Evolutionary conservation across 1,140 invertebrate species (phyloP), one percentile per base, ranked within the genome.

Genomic region (Drosophila suzukii): DNA sequence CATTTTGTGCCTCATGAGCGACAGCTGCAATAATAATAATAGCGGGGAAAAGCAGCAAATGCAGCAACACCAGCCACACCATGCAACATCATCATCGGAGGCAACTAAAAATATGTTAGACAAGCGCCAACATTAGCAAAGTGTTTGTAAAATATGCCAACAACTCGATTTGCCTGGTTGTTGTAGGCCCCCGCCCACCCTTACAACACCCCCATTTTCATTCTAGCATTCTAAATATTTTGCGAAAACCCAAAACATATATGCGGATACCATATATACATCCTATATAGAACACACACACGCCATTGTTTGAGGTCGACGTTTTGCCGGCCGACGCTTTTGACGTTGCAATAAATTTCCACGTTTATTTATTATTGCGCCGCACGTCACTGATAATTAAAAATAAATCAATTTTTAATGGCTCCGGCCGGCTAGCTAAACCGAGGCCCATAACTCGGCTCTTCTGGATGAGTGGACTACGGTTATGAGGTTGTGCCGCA

Each of bases 401-500:
- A 89, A 89, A 89, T 89, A 89, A 89, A 89, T 89, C 84, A 89
- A 89, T 90, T 89, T 89, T 84, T 89, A 90, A 89, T 90, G 81
- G 81, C 58, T 49, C 59, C 30, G 50, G 36, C 75, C 66, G 70
- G 49, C 54, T 41, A 56, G 62, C 75, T 44, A 54, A 60, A 38
- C 59, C 47, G 44, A 41, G 54, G 47, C 50, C 81, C 50, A 41
- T 56, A 60, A 72, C 43, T 46, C 41, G 36, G 78, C 38, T 66
- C 63, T 70, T 70, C 30, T 46, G 56, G 74, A n/a, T 55, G 63
- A 77, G 60, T 76, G 73, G 53, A 53, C 73, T 43, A 32, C n/a
- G 46, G 55, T 39, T 85, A 70, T 56, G 75, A 41, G 60, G 34
- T 49, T 47, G 43, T 65, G 70, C 71, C 30, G 67, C 63, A 51